Percentiles rank a stretch among this genome's conserved stretches.
These are phyloP conservation scores for Nansenia antarctica DNA, from an alignment of 2,113 vertebrate species.

Conservation along the genomic window DNA sequence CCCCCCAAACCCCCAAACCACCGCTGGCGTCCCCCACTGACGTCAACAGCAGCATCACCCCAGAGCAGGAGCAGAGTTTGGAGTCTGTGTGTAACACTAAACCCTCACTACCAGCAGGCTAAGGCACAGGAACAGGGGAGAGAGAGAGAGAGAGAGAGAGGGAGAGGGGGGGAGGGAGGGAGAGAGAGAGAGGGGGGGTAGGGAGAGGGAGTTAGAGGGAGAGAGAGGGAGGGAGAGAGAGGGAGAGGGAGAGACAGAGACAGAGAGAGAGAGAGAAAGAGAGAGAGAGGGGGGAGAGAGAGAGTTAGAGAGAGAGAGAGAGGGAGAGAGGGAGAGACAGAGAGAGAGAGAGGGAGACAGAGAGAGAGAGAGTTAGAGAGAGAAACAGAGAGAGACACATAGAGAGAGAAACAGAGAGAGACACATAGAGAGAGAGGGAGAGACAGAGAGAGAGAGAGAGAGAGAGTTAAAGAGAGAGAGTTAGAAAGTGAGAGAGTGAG, in stretches of 20 bases:
- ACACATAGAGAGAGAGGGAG: not conserved
- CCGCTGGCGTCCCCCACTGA: not conserved
- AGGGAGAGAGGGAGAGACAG: not conserved
- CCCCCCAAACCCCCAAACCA: not conserved
- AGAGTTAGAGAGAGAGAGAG: not conserved
- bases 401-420: not conserved
- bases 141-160: not conserved
- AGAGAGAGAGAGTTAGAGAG: not conserved
- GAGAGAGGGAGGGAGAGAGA: not conserved
- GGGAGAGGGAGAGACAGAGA: not conserved
- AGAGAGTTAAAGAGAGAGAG: not conserved
- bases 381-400: constrained; percentile 22
- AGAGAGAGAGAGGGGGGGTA: not conserved
- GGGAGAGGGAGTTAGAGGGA: not conserved
- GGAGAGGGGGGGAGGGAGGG: not conserved
- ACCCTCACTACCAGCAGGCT: not conserved
- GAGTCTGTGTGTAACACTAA: constrained; percentile 18
- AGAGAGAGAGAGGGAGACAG: not conserved
- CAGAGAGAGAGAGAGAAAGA: constrained; percentile 23
- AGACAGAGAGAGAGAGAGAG: not conserved
- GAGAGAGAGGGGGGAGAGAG: constrained; percentile 30
- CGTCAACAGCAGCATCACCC: not conserved
- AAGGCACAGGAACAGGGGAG: constrained; percentile 1
- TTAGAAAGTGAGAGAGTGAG: constrained; percentile 6
- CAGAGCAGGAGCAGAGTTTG: not conserved